phyloP scores from a whole-genome alignment of 37 sponge, comb jelly and placozoan species.

The Ianthella basta region DNA sequence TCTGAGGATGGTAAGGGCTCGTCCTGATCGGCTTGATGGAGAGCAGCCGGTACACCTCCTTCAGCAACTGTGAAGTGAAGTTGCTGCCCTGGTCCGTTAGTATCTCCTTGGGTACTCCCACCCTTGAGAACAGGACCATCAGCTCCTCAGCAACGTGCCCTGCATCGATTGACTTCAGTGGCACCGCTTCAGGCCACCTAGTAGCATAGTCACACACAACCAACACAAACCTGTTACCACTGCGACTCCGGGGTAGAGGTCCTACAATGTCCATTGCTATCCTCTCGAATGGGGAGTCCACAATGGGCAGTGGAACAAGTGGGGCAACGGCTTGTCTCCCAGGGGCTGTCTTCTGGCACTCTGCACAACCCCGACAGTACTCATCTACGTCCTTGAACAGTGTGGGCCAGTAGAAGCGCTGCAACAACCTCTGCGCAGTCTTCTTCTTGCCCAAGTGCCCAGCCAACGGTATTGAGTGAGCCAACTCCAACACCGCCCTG shows the following conservation, averaged over 20 bases:
- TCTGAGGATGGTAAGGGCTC: constrained; percentile 64
- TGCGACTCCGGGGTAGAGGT: constrained; percentile 44
- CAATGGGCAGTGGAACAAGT: constrained; percentile 58
- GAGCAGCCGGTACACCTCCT: constrained; percentile 42
- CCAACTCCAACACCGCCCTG: constrained; percentile 41
- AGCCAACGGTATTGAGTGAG: constrained; percentile 42
- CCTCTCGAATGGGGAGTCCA: constrained; percentile 54
- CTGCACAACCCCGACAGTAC: neutral
- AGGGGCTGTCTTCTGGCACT: constrained; percentile 19
- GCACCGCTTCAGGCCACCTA: constrained; percentile 62
- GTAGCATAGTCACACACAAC: constrained; percentile 70
- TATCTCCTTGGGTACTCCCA: constrained; percentile 62
- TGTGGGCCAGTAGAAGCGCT: constrained; percentile 48
- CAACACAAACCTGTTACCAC: constrained; percentile 50
- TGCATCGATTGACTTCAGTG: constrained; percentile 50
- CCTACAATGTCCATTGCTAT: constrained; percentile 76
- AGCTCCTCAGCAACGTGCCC: constrained; percentile 55
- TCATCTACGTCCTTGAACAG: neutral
- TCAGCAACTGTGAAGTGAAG: constrained; percentile 39
- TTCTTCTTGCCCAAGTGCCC: constrained; percentile 64
- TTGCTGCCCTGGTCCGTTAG: constrained; percentile 44
- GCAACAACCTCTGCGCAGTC: constrained; percentile 49
- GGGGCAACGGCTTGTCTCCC: constrained; percentile 37
- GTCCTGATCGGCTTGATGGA: constrained; percentile 42
- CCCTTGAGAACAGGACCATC: constrained; percentile 40